Conservation (phyloP, 2,113 vertebrate species). For the Caracal caracal region DNA sequence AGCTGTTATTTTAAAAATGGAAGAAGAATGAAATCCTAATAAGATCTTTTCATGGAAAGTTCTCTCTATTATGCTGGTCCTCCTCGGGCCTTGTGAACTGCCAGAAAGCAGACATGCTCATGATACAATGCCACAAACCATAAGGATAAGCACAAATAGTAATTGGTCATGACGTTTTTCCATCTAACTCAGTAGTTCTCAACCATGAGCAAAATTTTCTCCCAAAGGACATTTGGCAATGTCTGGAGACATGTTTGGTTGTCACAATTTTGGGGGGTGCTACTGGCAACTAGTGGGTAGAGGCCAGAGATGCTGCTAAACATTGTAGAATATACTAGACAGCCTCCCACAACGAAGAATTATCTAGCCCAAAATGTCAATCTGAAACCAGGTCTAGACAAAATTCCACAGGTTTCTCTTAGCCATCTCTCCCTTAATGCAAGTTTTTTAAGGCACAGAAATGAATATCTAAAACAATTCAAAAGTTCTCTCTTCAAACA, state of each 20-base stretch:
- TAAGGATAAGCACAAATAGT: slow-evolving; percentile 30
- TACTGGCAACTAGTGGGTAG: neutral
- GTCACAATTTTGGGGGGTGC: neutral
- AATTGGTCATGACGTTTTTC: slow-evolving; percentile 44
- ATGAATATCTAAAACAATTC: slow-evolving; percentile 48
- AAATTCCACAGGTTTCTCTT: neutral
- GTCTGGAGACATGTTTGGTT: neutral
- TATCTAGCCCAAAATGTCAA: neutral
- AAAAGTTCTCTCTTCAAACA: neutral
- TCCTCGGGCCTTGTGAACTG: neutral
- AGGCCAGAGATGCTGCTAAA: neutral
- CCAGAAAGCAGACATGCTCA: slow-evolving; percentile 33
- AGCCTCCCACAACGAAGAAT: neutral
- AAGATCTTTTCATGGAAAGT: neutral
- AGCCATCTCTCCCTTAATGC: neutral
- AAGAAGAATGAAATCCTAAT: neutral
- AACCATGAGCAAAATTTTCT: neutral
- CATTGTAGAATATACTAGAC: neutral
- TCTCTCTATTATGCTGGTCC: neutral
- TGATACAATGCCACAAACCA: slow-evolving; percentile 43
- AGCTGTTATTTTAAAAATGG: neutral
- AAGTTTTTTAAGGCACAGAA: slow-evolving; percentile 34
- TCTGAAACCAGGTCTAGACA: neutral
- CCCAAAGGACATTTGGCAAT: neutral
- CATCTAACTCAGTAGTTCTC: slow-evolving; percentile 25